A percentile compares a stretch with the other conserved stretches of the same genome.
Conservation (phyloP, 1,140 invertebrate genomes). For the Hyposmocoma kahamanoa region DNA sequence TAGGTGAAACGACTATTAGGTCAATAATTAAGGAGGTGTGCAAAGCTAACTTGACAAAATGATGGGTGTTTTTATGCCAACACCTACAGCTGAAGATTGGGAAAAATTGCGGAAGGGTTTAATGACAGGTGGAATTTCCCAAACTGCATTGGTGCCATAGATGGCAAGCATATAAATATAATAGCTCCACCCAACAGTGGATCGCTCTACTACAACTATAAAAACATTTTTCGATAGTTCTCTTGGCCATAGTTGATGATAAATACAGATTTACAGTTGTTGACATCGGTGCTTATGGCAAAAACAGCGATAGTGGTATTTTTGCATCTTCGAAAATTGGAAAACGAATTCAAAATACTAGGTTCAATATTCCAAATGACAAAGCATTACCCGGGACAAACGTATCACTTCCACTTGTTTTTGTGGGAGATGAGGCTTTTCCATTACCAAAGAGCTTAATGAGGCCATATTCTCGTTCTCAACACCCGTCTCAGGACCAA, state of each 20-base stretch:
- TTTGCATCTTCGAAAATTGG: constrained; percentile 36
- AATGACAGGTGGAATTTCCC: neutral
- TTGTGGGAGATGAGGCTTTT: too few species aligned
- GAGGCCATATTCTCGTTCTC: too few species aligned
- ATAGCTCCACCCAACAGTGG: constrained; percentile 33
- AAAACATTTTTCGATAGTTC: constrained; percentile 56
- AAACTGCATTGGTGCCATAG: constrained; percentile 17
- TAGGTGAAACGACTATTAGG: too few species aligned
- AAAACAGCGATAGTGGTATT: constrained; percentile 60
- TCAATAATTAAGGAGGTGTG: too few species aligned
- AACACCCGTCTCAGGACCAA: too few species aligned
- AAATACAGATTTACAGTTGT: constrained; percentile 53
- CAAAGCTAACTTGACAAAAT: too few species aligned
- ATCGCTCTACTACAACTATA: constrained; percentile 65
- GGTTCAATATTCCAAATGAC: constrained; percentile 13
- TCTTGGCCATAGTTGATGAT: constrained; percentile 65
- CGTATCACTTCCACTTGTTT: too few species aligned
- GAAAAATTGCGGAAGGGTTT: neutral
- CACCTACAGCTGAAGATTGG: too few species aligned
- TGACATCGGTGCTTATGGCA: constrained; percentile 49
- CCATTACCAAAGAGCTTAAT: too few species aligned
- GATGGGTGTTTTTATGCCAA: too few species aligned
- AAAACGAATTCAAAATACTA: constrained; percentile 12
- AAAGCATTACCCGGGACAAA: too few species aligned
- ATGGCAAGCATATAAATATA: constrained; percentile 41